Conservation (phyloP, 1,140 invertebrate genomes). For the Cyrtorhinus lividipennis region DNA sequence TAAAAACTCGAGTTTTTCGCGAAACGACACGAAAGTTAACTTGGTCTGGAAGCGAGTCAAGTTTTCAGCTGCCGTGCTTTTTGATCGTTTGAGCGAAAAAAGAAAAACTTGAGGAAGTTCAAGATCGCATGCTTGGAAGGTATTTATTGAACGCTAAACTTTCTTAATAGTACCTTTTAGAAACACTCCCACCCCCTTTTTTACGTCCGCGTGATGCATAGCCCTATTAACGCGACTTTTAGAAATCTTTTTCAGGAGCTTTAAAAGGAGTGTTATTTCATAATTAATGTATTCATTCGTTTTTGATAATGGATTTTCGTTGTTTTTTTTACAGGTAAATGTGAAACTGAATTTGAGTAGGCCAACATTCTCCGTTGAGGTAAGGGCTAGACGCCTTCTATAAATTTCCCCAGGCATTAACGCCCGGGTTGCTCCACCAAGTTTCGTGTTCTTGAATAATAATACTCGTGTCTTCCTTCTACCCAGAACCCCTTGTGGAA, state of each 20-base stretch:
- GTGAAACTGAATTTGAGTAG: no score
- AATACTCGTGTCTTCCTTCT: no score
- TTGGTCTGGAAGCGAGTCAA: not conserved
- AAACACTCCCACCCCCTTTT: not conserved
- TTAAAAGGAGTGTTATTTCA: not conserved
- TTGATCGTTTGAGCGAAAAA: not conserved
- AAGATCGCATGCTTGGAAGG: not conserved
- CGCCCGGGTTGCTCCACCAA: no score
- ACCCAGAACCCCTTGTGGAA: no score
- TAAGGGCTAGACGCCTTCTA: no score
- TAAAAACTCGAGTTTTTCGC: not conserved
- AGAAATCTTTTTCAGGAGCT: not conserved
- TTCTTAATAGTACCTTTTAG: not conserved
- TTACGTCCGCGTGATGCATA: not conserved
- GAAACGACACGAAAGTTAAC: not conserved
- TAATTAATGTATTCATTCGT: not conserved
- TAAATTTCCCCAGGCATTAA: no score
- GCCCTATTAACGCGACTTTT: not conserved
- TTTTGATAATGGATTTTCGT: not conserved
- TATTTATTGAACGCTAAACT: not conserved
- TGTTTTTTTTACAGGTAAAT: not conserved
- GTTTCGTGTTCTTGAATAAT: no score
- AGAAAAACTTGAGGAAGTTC: not conserved
- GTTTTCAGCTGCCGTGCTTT: not conserved
- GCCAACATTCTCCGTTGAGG: no score